Conservation (phyloP, 1,140 invertebrate genomes). For the Asobara japonica region DNA sequence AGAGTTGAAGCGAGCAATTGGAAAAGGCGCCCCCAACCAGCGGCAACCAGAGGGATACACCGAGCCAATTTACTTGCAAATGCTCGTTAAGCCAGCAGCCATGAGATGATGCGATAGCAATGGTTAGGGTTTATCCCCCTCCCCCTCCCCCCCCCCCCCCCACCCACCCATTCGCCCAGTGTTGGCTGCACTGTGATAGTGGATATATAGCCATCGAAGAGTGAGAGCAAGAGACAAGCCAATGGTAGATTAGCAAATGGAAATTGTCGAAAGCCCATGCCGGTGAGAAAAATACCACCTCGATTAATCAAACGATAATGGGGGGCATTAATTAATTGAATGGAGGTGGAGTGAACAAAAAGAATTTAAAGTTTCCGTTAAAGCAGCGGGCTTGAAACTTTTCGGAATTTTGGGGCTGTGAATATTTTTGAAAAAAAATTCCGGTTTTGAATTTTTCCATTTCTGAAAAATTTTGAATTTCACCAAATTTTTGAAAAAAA, state of each 20-base stretch:
- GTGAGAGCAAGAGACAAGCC: conserved; percentile 14
- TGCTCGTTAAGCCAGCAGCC: conserved; percentile 27
- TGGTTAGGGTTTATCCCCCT: neutral
- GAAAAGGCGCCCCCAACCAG: neutral
- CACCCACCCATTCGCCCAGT: neutral
- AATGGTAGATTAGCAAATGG: conserved; percentile 10
- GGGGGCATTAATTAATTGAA: conserved; percentile 1
- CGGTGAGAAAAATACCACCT: conserved; percentile 13
- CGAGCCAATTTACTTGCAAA: conserved; percentile 30
- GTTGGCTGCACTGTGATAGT: neutral
- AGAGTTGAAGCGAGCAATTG: conserved; percentile 5
- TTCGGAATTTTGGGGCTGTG: too few species aligned
- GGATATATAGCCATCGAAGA: neutral
- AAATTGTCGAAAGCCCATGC: neutral
- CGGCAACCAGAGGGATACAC: conserved; percentile 1
- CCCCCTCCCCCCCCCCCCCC: neutral
- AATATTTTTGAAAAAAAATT: too few species aligned
- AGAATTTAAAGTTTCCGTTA: neutral
- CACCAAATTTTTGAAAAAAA: too few species aligned
- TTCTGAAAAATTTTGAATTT: too few species aligned
- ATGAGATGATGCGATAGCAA: conserved; percentile 20
- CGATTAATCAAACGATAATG: conserved; percentile 15
- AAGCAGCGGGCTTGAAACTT: too few species aligned
- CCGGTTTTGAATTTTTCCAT: too few species aligned
- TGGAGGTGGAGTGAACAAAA: too few species aligned